phyloP scores from a whole-genome alignment of 2,797 vertebrate species.

The Epinephelus awoara region DNA sequence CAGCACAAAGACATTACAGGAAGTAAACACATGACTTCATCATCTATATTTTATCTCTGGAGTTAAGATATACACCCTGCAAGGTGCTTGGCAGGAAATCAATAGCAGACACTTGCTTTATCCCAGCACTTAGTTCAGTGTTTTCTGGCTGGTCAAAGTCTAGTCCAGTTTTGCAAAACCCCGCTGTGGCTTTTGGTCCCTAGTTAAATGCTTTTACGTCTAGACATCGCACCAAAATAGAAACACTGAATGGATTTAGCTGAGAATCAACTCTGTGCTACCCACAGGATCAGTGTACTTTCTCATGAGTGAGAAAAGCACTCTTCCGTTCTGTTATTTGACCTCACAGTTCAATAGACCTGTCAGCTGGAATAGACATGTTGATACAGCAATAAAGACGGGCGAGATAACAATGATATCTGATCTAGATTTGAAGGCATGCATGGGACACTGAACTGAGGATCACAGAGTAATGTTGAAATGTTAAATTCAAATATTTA shows the following conservation, averaged over 20 bases:
- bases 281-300: slow-evolving; percentile 62
- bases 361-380: slow-evolving; percentile 50
- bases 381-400: slow-evolving; percentile 39
- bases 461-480: neutral
- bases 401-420: slow-evolving; percentile 38
- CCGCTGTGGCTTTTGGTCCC: slow-evolving; percentile 71
- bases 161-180: slow-evolving; percentile 59
- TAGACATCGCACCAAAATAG: slow-evolving; percentile 82
- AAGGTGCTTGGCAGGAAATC: slow-evolving; percentile 73
- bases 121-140: slow-evolving; percentile 12
- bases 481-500: slow-evolving; percentile 19
- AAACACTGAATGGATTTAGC: slow-evolving; percentile 68
- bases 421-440: slow-evolving; percentile 37
- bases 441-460: slow-evolving; percentile 8
- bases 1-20: slow-evolving; percentile 65
- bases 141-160: slow-evolving; percentile 41
- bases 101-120: slow-evolving; percentile 49
- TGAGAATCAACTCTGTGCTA: slow-evolving; percentile 57
- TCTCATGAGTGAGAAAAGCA: slow-evolving; percentile 69
- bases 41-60: slow-evolving; percentile 66
- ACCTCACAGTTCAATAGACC: slow-evolving; percentile 46
- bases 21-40: slow-evolving; percentile 76
- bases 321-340: slow-evolving; percentile 50
- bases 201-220: slow-evolving; percentile 79
- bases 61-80: slow-evolving; percentile 49